Base-by-base conservation (phyloP, 1,140 invertebrate genomes). In the Centruroides sculpturatus region DNA sequence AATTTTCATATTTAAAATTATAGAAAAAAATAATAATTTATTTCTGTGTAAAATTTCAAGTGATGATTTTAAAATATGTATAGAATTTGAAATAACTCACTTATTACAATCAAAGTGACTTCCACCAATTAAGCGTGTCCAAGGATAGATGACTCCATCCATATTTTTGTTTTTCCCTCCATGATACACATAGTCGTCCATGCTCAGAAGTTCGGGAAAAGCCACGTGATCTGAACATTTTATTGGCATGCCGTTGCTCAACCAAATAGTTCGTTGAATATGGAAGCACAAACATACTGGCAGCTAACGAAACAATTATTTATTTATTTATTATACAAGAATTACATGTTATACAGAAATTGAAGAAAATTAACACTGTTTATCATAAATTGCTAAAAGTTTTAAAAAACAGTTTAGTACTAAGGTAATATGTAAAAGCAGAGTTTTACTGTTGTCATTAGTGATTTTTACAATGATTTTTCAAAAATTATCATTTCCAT, bases 191-290 rank as follows among this genome's bases (percentile, higher is more conserved):
- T 73, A 78, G 7, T 70, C 68, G 83, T 86, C 79, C 91, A 84
- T 68, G 79, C 71, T 79, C 3, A 95, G 77, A 63, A 82, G 78
- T 76, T 92, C 88, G 6, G 89, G 85, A 75, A 94, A 94, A 68
- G 82, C 80, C 0, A 96, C 85, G 70, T 83, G 83, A 73, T 95
- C 92, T 66, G 83, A 80, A 52, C 90, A 79, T 76, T 96, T 96
- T 62, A 83, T 82, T 41, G 85, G 80, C 51, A 79, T 69, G 8
- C 85, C 87, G 61, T 83, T 82, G 54, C 81, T 74, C 64, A 83
- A 77, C 89, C 90, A 94, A 52, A 83, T 83, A 35, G 88, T 90
- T 61, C 91, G 80, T 50, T 85, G 83, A 68, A 96, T 84, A 73
- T 95, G 92, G 66, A 96, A 78, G 74, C 89, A 90, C 58, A 92